Evolutionary conservation across 2,113 vertebrate species (phyloP), one percentile per base, ranked within the genome.

Genomic region (Enhydra lutris): DNA sequence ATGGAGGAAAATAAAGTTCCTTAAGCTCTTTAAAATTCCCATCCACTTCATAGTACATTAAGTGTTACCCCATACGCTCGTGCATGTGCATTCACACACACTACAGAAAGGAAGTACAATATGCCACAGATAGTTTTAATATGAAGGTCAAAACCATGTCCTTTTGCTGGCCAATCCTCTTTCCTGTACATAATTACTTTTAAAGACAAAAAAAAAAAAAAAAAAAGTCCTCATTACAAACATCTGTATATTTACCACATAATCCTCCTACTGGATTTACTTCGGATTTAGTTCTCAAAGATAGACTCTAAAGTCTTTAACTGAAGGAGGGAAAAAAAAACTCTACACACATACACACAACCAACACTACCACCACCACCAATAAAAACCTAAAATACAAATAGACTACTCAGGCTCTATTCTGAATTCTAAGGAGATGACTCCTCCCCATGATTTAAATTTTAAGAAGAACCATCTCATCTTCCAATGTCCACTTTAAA

Each of bases 211-310:
- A 34, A 67, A 36, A 73, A 78, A 81, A 73, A 23, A 34, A 67
- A 36, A 73, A 78, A 87, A 15, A 7, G 52, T 1, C 3, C 13
- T 93, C 29, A 18, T 59, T 82, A 17, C 55, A 82, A 95, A 76
- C 81, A 89, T 89, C 45, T 92, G n/a, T 96, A 29, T 96, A 85
- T 96, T 95, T 95, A 45, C 61, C 11, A 52, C 91, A 52, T 89
- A 94, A 91, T 88, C 50, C 23, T 92, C 61, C 88, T 76, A 63
- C 76, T 79, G 52, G 67, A 86, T 97, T 97, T 97, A 55, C n/a
- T 96, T 96, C 95, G 85, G 89, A 93, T 97, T 98, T 96, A 96
- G 42, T 97, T 93, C 45, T 97, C 95, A 92, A 87, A 95, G 50
- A 89, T 93, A 96, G 57, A 42, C 39, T 98, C 94, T 96, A 89